Percentiles rank a stretch among this genome's conserved stretches.
Evolutionary conservation across 2,113 vertebrate genomes (phyloP).

Genomic region (Atractosteus spatula): DNA sequence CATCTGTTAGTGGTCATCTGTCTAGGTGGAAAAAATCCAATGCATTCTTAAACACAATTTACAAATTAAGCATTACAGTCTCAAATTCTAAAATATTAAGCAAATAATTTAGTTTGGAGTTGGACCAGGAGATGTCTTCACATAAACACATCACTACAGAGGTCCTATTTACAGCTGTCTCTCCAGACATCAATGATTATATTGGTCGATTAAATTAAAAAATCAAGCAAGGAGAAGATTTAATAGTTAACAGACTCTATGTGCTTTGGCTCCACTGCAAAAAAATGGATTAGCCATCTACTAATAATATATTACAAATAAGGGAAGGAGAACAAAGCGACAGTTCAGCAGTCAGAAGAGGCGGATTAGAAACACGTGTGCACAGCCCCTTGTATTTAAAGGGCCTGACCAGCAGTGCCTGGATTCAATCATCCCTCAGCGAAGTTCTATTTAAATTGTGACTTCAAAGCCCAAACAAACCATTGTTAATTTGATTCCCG

Average conservation of each 20-base stretch:
- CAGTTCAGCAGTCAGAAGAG: background rate
- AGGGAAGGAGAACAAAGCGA: conserved; percentile 5
- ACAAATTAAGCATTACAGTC: too few relatives aligned
- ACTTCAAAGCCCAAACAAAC: conserved; percentile 36
- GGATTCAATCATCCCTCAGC: conserved; percentile 50
- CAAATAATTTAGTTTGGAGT: too few relatives aligned
- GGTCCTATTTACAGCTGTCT: background rate
- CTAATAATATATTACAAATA: background rate
- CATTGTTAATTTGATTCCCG: conserved; percentile 10
- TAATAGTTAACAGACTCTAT: background rate
- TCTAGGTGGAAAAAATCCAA: too few relatives aligned
- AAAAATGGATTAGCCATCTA: background rate
- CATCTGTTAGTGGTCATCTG: too few relatives aligned
- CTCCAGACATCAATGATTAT: background rate
- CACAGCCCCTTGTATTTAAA: conserved; percentile 23
- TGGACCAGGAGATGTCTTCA: too few relatives aligned
- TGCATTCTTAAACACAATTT: too few relatives aligned
- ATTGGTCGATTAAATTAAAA: conserved; percentile 6
- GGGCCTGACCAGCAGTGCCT: conserved; percentile 35
- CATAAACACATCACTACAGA: too few relatives aligned
- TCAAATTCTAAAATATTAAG: too few relatives aligned
- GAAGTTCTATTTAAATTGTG: conserved; percentile 39
- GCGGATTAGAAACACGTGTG: conserved; percentile 23
- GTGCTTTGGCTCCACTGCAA: background rate
- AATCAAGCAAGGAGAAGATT: conserved; percentile 14